Percentiles rank a stretch among this genome's conserved stretches.
phyloP scores from a whole-genome alignment of 2,797 vertebrate species.

The Gambusia yucatana region DNA sequence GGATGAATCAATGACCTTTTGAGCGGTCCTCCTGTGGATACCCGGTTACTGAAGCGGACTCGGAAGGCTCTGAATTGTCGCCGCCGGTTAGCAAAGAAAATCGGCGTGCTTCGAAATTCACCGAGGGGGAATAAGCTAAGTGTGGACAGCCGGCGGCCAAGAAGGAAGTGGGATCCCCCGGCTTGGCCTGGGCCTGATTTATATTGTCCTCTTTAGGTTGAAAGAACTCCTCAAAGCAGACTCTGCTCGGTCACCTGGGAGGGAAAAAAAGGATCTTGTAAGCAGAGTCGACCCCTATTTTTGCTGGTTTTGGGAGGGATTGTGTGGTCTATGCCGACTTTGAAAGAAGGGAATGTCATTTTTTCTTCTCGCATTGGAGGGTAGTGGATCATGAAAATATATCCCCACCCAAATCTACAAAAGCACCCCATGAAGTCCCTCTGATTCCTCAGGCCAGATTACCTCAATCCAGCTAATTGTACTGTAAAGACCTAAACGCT shows the following conservation, averaged over 20 bases:
- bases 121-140: conserved; percentile 57
- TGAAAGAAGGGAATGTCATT: conserved; percentile 51
- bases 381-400: conserved; percentile 63
- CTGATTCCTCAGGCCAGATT: conserved; percentile 54
- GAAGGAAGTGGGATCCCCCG: conserved; percentile 81
- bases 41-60: conserved; percentile 49
- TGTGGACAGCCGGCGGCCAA: conserved; percentile 74
- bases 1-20: conserved; percentile 84
- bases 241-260: conserved; percentile 9
- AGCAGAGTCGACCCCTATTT: conserved; percentile 18
- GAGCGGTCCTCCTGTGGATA: conserved; percentile 60
- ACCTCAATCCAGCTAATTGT: conserved; percentile 34
- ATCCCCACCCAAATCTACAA: conserved; percentile 57
- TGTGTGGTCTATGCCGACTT: conserved; percentile 23
- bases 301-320: conserved; percentile 50
- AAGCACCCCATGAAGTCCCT: conserved; percentile 21
- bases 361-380: conserved; percentile 46
- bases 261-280: conserved; percentile 8
- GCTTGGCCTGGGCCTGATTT: conserved; percentile 75
- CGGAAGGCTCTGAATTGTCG: conserved; percentile 17
- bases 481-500: conserved; percentile 47
- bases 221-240: conserved; percentile 4
- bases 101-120: conserved; percentile 41
- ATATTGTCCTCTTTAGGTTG: conserved; percentile 13
- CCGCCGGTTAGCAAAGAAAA: conserved; percentile 16